Percentiles rank a stretch among this genome's conserved stretches.
Conservation (phyloP, 2,797 vertebrate genomes). For the Enteromius anoplus region DNA sequence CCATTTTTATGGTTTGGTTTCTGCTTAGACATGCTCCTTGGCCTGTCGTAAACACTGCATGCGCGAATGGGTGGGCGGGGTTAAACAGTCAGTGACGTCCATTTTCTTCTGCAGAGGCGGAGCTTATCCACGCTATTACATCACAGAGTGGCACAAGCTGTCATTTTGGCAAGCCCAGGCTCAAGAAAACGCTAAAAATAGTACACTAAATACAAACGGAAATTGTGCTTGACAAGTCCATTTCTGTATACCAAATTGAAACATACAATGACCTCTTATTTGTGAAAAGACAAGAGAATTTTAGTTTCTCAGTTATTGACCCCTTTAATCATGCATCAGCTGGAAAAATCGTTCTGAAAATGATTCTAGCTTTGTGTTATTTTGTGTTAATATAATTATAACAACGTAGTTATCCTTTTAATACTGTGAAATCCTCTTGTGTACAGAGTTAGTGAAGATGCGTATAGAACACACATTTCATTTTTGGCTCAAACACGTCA, state of each 20-base stretch:
- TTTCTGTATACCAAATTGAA: no score
- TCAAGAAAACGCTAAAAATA: background rate
- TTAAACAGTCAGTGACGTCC: background rate
- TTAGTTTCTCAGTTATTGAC: background rate
- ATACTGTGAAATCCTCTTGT: slow-evolving; percentile 26
- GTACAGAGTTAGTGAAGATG: background rate
- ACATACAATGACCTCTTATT: background rate
- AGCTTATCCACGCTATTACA: background rate
- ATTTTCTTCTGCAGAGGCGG: background rate
- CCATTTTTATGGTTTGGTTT: no score
- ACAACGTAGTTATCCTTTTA: background rate
- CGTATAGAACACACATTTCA: background rate
- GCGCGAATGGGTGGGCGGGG: no score
- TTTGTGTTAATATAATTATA: background rate
- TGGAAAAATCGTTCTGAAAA: background rate
- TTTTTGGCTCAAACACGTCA: background rate
- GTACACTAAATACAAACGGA: background rate
- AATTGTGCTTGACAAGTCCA: background rate
- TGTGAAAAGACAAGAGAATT: background rate
- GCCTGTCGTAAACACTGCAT: no score
- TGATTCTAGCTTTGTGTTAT: background rate
- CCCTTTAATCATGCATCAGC: background rate
- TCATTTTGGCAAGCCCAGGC: background rate
- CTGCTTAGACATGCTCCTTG: no score
- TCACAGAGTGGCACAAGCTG: background rate